phyloP scores from a whole-genome alignment of 2,797 vertebrate species.

The Aldrovandia affinis region DNA sequence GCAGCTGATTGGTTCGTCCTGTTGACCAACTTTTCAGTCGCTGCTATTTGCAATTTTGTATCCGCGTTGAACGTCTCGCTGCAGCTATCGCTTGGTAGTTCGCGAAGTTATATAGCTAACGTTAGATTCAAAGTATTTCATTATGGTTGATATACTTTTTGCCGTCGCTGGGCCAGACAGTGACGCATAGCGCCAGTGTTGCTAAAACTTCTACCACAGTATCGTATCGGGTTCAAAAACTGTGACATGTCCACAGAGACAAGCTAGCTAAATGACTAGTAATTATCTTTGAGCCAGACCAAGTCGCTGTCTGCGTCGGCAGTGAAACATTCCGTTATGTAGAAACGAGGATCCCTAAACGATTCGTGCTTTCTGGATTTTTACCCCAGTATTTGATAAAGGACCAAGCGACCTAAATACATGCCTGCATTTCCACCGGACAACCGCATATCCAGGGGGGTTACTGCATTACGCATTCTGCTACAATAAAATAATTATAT shows the following conservation, averaged over 20 bases:
- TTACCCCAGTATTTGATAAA: background rate
- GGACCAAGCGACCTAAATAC: background rate
- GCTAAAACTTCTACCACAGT: slow-evolving; percentile 19
- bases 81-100: background rate
- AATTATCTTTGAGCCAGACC: slow-evolving; percentile 11
- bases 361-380: background rate
- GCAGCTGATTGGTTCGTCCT: background rate
- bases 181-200: slow-evolving; percentile 35
- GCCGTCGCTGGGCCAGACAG: background rate
- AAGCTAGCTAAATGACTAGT: slow-evolving; percentile 4
- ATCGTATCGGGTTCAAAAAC: slow-evolving; percentile 28
- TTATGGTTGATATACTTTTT: background rate
- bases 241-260: slow-evolving; percentile 29
- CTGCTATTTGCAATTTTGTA: background rate
- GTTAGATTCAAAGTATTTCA: background rate
- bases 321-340: slow-evolving; percentile 3
- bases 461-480: background rate
- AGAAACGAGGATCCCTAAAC: background rate
- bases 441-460: background rate
- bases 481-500: background rate
- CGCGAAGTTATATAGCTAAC: background rate
- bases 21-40: slow-evolving; percentile 2
- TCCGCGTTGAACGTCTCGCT: background rate
- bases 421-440: background rate
- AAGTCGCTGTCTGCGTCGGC: slow-evolving; percentile 14